phyloP scores from a whole-genome alignment of 2,888 invertebrate genomes.

The Drosophila formosana region DNA sequence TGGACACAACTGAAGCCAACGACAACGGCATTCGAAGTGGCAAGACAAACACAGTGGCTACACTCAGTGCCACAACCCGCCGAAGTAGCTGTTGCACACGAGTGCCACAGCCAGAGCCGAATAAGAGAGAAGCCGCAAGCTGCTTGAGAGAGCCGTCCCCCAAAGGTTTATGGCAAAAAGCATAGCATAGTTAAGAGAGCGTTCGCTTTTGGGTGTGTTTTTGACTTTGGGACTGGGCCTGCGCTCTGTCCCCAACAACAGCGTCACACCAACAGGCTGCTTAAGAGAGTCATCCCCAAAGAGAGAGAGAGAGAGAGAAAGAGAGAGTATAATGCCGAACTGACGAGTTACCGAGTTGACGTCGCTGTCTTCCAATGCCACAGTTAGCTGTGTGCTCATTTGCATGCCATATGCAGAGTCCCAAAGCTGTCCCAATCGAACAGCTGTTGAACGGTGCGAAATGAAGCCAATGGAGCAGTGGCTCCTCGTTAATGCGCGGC shows the following conservation, averaged over 20 bases:
- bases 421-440: conserved; percentile 67
- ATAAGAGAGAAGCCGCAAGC: not conserved
- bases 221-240: conserved; percentile 40
- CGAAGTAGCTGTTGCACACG: conserved; percentile 30
- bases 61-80: conserved; percentile 32
- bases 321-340: conserved; percentile 2
- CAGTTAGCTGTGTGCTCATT: conserved; percentile 58
- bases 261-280: conserved; percentile 48
- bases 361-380: conserved; percentile 68
- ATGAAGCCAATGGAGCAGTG: conserved; percentile 59
- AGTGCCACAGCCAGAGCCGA: conserved; percentile 10
- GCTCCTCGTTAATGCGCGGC: conserved; percentile 51
- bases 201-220: conserved; percentile 63
- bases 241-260: conserved; percentile 36
- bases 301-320: not conserved
- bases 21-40: conserved; percentile 83
- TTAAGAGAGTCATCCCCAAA: conserved; percentile 18
- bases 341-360: not conserved
- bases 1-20: conserved; percentile 78
- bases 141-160: not conserved
- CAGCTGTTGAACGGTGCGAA: conserved; percentile 63
- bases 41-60: conserved; percentile 65
- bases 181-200: conserved; percentile 59
- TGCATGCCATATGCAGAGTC: conserved; percentile 40
- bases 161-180: conserved; percentile 37